A percentile compares a stretch with the other conserved stretches of the same genome.
Conservation (phyloP, 2,113 vertebrate genomes). For the Cromileptes altivelis region DNA sequence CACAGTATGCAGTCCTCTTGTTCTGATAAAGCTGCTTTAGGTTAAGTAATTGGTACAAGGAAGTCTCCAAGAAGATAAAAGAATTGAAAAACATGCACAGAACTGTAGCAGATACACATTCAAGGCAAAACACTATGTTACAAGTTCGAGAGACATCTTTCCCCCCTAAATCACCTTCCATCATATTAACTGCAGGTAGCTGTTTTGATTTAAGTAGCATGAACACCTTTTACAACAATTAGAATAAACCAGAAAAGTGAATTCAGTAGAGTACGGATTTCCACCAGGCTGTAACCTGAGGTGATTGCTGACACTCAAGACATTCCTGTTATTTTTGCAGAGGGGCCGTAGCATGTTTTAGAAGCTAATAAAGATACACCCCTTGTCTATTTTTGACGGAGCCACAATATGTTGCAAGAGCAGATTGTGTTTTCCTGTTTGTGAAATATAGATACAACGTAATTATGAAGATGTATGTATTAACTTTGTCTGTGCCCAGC, state of each 20-base stretch:
- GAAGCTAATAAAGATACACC: no score
- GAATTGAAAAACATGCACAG: neutral
- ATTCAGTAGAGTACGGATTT: no score
- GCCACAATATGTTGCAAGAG: no score
- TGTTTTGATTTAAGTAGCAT: neutral
- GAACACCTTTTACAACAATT: neutral
- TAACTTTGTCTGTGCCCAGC: no score
- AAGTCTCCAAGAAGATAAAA: neutral
- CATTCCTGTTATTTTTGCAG: no score
- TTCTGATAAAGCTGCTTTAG: neutral
- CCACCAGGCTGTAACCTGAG: no score
- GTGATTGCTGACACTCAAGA: no score
- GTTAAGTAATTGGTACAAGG: neutral
- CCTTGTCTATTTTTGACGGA: no score
- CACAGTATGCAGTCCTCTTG: neutral
- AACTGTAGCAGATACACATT: neutral
- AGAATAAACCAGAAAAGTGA: neutral
- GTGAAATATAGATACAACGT: no score
- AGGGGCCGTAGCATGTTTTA: no score
- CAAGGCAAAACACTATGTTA: neutral
- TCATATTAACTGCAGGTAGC: neutral
- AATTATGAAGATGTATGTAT: no score
- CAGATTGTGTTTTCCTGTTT: no score
- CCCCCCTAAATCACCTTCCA: neutral
- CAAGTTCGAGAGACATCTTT: neutral